Percentiles rank a stretch among this genome's conserved stretches.
phyloP scores from a whole-genome alignment of 2,888 invertebrate species.

The Stenurella melanura region DNA sequence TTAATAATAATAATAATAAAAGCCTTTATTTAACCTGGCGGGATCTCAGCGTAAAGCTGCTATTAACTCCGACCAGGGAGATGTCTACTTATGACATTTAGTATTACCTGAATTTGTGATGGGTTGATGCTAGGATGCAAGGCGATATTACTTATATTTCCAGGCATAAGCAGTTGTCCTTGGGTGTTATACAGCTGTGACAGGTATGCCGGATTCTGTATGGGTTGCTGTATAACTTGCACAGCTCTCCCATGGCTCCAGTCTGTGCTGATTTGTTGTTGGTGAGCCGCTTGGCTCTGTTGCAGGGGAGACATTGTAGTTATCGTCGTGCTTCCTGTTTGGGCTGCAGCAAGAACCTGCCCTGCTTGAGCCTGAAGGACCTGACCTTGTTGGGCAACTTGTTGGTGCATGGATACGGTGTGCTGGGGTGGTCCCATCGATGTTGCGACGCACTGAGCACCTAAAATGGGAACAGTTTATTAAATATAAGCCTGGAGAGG shows the following conservation, averaged over 20 bases:
- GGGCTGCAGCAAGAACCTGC: slow-evolving; percentile 67
- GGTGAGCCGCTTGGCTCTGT: slow-evolving; percentile 74
- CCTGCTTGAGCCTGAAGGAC: slow-evolving; percentile 73
- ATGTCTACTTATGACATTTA: background rate
- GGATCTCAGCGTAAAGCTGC: too few species aligned
- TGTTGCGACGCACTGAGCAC: slow-evolving; percentile 68
- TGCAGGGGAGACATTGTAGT: slow-evolving; percentile 87
- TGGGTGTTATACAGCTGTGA: slow-evolving; percentile 89
- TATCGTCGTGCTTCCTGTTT: slow-evolving; percentile 77
- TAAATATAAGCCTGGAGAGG: too few species aligned
- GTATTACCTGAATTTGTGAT: slow-evolving; percentile 82
- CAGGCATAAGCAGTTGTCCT: slow-evolving; percentile 87
- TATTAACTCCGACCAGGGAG: too few species aligned
- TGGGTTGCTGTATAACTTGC: slow-evolving; percentile 89
- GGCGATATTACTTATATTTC: slow-evolving; percentile 84
- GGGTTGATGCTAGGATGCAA: slow-evolving; percentile 86
- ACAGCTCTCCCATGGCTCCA: slow-evolving; percentile 82
- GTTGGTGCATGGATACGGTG: slow-evolving; percentile 76
- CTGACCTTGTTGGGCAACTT: slow-evolving; percentile 69
- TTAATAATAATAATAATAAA: too few species aligned
- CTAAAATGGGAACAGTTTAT: slow-evolving; percentile 46
- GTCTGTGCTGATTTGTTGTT: slow-evolving; percentile 79
- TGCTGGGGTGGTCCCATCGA: slow-evolving; percentile 71
- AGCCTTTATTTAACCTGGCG: too few species aligned
- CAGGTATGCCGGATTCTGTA: slow-evolving; percentile 84